Percentiles rank a stretch among this genome's conserved stretches.
Evolutionary conservation across 2,113 vertebrate genomes (phyloP).

Genomic region (Sarotherodon lohbergeri): DNA sequence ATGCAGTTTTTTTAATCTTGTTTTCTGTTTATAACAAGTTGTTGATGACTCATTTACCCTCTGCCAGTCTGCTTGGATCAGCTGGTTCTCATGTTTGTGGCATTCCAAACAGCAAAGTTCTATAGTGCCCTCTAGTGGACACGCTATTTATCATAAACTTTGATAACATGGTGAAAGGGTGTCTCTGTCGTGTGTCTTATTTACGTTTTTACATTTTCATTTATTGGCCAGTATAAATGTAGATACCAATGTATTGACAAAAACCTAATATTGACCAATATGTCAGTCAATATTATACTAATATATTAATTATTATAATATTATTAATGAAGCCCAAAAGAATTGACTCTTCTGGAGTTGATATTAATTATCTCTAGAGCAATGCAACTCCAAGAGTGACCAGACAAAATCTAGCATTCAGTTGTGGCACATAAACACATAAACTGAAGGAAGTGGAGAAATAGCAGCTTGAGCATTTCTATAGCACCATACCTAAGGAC

Average conservation of each 20-base stretch:
- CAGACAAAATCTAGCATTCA: background rate
- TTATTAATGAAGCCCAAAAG: background rate
- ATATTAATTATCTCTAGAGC: background rate
- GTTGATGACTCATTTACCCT: too few species aligned
- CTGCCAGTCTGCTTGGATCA: too few species aligned
- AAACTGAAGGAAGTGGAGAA: background rate
- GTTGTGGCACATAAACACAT: background rate
- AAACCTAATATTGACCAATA: background rate
- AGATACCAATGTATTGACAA: background rate
- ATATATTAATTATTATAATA: background rate
- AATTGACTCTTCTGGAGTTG: background rate
- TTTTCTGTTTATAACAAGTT: background rate
- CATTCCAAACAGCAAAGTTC: too few species aligned
- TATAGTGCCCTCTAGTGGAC: too few species aligned
- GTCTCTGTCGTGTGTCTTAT: background rate
- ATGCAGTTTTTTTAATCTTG: background rate
- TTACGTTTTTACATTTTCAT: background rate
- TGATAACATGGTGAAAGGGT: too few species aligned
- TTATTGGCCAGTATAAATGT: background rate
- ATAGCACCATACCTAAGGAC: background rate
- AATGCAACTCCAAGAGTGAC: background rate
- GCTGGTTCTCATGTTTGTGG: too few species aligned
- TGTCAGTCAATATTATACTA: accelerated
- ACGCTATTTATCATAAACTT: too few species aligned
- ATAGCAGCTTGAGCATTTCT: background rate